These are phyloP conservation scores for Eriosoma lanigerum DNA, from an alignment of 1,140 invertebrate genomes.

Conservation along the genomic window DNA sequence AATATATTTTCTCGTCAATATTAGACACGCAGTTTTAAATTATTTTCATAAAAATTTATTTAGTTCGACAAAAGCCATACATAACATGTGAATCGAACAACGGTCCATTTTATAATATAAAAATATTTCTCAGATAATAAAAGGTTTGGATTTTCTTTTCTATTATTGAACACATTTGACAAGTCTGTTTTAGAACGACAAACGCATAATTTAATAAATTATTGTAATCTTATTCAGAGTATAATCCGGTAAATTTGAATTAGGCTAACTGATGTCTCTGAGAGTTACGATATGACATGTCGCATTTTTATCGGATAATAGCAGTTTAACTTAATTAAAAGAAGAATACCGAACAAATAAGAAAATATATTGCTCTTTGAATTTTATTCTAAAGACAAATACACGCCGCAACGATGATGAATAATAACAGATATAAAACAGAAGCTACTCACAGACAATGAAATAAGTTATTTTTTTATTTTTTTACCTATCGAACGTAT, in stretches of 20 bases:
- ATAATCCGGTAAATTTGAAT: slow-evolving; percentile 26
- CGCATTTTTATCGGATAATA: slow-evolving; percentile 14
- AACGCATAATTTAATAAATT: slow-evolving; percentile 9
- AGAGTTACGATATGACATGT: background rate
- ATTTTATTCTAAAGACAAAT: slow-evolving; percentile 22
- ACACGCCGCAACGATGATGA: background rate
- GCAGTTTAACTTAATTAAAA: slow-evolving; percentile 20
- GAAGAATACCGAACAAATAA: background rate
- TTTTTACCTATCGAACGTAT: background rate
- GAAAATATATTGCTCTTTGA: slow-evolving; percentile 30
- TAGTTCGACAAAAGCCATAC: too few species aligned
- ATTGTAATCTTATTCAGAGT: background rate
- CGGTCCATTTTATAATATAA: background rate
- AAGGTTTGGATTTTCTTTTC: background rate
- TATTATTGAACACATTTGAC: background rate
- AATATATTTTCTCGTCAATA: too few species aligned
- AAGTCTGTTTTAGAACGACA: slow-evolving; percentile 19
- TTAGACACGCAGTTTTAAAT: too few species aligned
- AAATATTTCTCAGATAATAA: too few species aligned
- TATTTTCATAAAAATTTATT: too few species aligned
- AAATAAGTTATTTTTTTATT: slow-evolving; percentile 13
- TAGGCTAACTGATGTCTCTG: slow-evolving; percentile 7
- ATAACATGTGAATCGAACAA: background rate
- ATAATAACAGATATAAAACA: slow-evolving; percentile 25
- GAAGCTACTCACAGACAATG: background rate